Evolutionary conservation across 2,888 invertebrate genomes (phyloP).

Genomic region (Apotomis capreana): DNA sequence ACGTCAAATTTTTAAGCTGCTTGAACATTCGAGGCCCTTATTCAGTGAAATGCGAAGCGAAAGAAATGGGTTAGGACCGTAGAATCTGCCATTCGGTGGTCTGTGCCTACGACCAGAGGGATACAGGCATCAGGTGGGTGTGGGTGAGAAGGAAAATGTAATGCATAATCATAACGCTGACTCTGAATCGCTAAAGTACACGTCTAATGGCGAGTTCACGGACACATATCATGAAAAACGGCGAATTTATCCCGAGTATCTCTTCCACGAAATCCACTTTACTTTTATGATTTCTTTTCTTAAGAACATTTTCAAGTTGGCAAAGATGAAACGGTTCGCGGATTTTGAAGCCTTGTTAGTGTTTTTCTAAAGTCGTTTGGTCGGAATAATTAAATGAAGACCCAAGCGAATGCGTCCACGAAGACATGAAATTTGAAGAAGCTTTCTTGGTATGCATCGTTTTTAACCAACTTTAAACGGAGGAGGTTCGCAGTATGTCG

Average conservation of each 20-base stretch:
- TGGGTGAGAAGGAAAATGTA: too few relatives aligned
- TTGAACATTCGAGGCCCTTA: neutral
- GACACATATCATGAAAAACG: too few relatives aligned
- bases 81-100: too few relatives aligned
- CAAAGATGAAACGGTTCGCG: neutral
- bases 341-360: slow-evolving; percentile 46
- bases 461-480: too few relatives aligned
- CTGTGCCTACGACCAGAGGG: too few relatives aligned
- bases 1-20: slow-evolving; percentile 11
- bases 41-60: too few relatives aligned
- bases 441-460: slow-evolving; percentile 12
- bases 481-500: too few relatives aligned
- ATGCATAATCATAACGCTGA: too few relatives aligned
- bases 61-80: too few relatives aligned
- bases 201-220: too few relatives aligned
- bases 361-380: slow-evolving; percentile 46
- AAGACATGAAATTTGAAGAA: slow-evolving; percentile 8
- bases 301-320: neutral
- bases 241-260: neutral
- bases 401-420: slow-evolving; percentile 43
- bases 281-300: slow-evolving; percentile 13
- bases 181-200: too few relatives aligned
- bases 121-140: too few relatives aligned
- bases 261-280: slow-evolving; percentile 9
- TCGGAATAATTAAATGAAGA: slow-evolving; percentile 51